Evolutionary conservation across 2,888 invertebrate genomes (phyloP).

Genomic region (Keiferia lycopersicella): DNA sequence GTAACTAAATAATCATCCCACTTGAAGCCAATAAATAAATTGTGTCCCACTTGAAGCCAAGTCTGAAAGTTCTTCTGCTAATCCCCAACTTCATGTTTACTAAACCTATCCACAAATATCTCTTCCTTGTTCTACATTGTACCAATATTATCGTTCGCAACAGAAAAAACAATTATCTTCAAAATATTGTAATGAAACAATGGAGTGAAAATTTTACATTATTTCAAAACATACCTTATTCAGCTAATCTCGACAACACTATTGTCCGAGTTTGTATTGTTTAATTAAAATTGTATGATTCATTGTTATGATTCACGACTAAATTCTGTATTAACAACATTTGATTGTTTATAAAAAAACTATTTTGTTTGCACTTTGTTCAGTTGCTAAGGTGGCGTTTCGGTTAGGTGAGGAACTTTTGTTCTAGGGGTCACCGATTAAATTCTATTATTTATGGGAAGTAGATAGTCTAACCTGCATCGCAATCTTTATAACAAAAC

Average conservation of each 20-base stretch:
- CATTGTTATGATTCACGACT: conserved; percentile 75
- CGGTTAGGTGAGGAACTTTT: neutral
- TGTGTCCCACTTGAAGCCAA: too few species aligned
- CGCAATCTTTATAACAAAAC: too few species aligned
- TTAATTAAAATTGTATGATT: conserved; percentile 74
- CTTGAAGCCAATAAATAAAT: too few species aligned
- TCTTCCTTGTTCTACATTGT: conserved; percentile 10
- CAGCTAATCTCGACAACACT: conserved; percentile 80
- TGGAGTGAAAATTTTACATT: conserved; percentile 68
- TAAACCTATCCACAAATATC: neutral
- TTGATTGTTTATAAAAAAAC: conserved; percentile 65
- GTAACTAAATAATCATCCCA: too few species aligned
- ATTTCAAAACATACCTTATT: conserved; percentile 78
- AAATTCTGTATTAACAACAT: conserved; percentile 73
- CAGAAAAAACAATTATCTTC: conserved; percentile 52
- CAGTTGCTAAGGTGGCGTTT: conserved; percentile 25
- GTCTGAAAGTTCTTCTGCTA: neutral
- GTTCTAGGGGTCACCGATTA: neutral
- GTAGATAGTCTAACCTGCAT: too few species aligned
- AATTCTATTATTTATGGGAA: too few species aligned
- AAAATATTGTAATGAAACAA: conserved; percentile 52
- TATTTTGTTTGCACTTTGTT: conserved; percentile 19
- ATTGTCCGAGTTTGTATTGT: conserved; percentile 78
- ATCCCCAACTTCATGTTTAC: too few species aligned
- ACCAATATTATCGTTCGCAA: conserved; percentile 20